These are phyloP conservation scores for Diaperis boleti DNA, from an alignment of 2,888 invertebrate genomes.

Conservation along the genomic window DNA sequence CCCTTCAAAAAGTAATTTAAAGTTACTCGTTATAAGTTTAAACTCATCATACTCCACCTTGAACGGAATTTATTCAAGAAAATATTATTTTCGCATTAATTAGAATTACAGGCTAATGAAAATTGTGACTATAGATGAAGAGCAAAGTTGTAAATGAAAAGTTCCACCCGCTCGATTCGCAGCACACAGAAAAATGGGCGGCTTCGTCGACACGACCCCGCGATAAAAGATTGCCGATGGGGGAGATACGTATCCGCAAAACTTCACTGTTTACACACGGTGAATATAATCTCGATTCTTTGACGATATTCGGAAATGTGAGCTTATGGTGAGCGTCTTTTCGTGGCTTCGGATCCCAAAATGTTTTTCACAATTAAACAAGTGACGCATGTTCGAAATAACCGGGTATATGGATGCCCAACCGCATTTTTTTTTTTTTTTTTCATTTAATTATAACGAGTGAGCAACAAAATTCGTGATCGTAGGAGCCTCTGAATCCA, in stretches of 20 bases:
- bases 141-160: constrained; percentile 6
- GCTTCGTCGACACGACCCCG: constrained; percentile 11
- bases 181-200: constrained; percentile 18
- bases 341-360: background rate
- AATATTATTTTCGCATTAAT: background rate
- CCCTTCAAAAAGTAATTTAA: background rate
- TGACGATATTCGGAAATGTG: constrained; percentile 20
- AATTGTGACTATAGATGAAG: background rate
- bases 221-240: constrained; percentile 23
- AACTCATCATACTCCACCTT: background rate
- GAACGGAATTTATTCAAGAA: background rate
- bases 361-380: too few species aligned
- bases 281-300: constrained; percentile 18
- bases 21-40: background rate
- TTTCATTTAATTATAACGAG: too few species aligned
- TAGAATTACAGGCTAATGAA: background rate
- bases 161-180: constrained; percentile 6
- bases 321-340: constrained; percentile 10
- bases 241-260: constrained; percentile 11
- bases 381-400: too few species aligned
- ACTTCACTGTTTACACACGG: constrained; percentile 21
- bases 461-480: too few species aligned
- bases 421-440: too few species aligned
- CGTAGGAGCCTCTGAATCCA: too few species aligned
- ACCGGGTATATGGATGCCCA: too few species aligned